phyloP scores from a whole-genome alignment of 2,888 invertebrate species.

The Fragum fragum region DNA sequence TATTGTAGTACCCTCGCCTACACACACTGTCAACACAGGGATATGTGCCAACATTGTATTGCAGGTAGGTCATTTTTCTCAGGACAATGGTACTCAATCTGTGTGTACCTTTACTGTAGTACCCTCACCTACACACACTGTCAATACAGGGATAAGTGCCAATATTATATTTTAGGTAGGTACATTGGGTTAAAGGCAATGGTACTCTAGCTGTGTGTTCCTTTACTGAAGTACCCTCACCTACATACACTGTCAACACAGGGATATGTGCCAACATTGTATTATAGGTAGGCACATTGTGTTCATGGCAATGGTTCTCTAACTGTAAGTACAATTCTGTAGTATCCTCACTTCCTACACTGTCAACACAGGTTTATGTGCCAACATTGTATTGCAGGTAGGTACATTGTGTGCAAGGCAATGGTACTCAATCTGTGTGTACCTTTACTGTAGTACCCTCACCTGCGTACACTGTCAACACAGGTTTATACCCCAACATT shows the following conservation, averaged over 20 bases:
- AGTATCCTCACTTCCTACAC: constrained; percentile 54
- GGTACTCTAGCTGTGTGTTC: constrained; percentile 66
- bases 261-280: constrained; percentile 75
- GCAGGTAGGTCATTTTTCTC: constrained; percentile 55
- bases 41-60: constrained; percentile 75
- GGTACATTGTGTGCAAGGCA: neutral
- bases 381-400: constrained; percentile 75
- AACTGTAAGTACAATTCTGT: constrained; percentile 60
- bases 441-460: constrained; percentile 35
- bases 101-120: neutral
- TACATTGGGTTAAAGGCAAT: constrained; percentile 50
- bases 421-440: constrained; percentile 67
- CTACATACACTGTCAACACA: constrained; percentile 45
- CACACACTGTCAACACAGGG: constrained; percentile 33
- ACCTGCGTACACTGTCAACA: constrained; percentile 50
- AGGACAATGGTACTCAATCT: neutral
- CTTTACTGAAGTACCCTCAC: constrained; percentile 42
- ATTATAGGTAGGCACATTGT: constrained; percentile 67
- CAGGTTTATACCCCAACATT: constrained; percentile 71
- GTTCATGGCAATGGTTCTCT: constrained; percentile 57
- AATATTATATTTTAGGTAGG: neutral
- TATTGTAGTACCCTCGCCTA: constrained; percentile 47
- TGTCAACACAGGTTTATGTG: constrained; percentile 55
- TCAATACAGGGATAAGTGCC: neutral
- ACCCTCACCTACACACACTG: neutral